Conservation (phyloP, 2,113 vertebrate genomes). For the Corythaixoides concolor region DNA sequence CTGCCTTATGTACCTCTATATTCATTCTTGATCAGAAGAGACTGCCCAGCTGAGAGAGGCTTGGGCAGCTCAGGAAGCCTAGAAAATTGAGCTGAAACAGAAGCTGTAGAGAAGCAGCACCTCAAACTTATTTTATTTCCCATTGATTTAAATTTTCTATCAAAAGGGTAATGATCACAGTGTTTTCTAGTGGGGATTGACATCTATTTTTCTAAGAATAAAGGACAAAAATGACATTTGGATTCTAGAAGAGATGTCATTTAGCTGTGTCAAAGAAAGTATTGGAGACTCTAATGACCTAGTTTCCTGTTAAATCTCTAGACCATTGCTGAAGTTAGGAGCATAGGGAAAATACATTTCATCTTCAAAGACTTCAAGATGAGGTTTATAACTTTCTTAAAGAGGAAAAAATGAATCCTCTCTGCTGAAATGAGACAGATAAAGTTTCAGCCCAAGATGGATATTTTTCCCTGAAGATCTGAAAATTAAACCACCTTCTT, state of each 20-base stretch:
- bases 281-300: constrained; percentile 48
- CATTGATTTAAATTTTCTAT: constrained; percentile 27
- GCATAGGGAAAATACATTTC: constrained; percentile 40
- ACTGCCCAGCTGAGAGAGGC: neutral
- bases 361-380: constrained; percentile 54
- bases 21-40: neutral
- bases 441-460: constrained; percentile 24
- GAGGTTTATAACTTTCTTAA: constrained; percentile 48
- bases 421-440: constrained; percentile 42
- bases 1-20: neutral
- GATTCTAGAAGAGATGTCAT: constrained; percentile 52
- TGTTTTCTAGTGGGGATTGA: constrained; percentile 39
- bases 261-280: constrained; percentile 49
- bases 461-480: constrained; percentile 34
- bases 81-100: neutral
- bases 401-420: constrained; percentile 23
- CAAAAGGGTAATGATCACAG: neutral
- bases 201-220: constrained; percentile 46
- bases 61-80: neutral
- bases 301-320: constrained; percentile 60
- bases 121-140: constrained; percentile 25
- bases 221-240: constrained; percentile 49
- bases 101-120: neutral
- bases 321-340: constrained; percentile 46
- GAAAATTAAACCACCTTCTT: constrained; percentile 29